These are phyloP conservation scores for Paralinhomoeus sp. DNA, from an alignment of 2,888 invertebrate species.

Conservation along the genomic window DNA sequence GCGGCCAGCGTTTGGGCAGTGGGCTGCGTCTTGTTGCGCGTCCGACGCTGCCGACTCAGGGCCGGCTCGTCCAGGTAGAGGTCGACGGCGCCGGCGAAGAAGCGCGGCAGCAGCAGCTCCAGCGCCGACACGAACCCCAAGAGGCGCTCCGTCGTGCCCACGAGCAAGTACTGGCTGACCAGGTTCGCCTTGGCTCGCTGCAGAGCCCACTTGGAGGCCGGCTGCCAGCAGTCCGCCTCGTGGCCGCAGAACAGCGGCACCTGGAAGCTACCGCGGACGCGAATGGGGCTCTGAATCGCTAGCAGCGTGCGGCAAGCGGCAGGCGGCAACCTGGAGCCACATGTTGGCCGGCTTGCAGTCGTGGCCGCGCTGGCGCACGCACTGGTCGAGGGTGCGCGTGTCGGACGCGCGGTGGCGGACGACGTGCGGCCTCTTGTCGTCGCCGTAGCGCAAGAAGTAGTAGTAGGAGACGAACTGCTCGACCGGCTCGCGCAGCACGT, in stretches of 20 bases:
- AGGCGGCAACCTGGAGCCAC: conserved; percentile 98
- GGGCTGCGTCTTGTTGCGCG: conserved; percentile 59
- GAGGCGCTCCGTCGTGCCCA: conserved; percentile 83
- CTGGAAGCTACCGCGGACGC: no score
- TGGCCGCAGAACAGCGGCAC: conserved; percentile 99
- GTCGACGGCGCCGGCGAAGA: conserved; percentile 52
- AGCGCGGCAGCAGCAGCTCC: conserved; percentile 56
- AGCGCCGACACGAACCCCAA: conserved; percentile 68
- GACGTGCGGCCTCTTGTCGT: conserved; percentile 82
- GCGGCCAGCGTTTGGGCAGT: conserved; percentile 50
- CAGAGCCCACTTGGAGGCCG: conserved; percentile 80
- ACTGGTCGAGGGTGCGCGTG: conserved; percentile 86
- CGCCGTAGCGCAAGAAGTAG: conserved; percentile 74
- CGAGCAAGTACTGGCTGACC: conserved; percentile 67
- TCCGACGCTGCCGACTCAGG: conserved; percentile 30
- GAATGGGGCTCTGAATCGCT: no score
- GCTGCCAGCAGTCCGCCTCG: conserved; percentile 79
- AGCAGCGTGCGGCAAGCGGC: no score
- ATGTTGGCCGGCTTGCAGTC: conserved; percentile 89
- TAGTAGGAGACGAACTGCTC: conserved; percentile 90
- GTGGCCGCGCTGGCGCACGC: conserved; percentile 51
- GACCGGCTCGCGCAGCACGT: conserved; percentile 72
- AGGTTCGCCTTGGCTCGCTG: conserved; percentile 82
- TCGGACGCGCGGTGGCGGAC: conserved; percentile 79
- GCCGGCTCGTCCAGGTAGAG: conserved; percentile 42